These are phyloP conservation scores for Hipparchia sbordonii DNA, from an alignment of 2,888 invertebrate species.

Conservation along the genomic window DNA sequence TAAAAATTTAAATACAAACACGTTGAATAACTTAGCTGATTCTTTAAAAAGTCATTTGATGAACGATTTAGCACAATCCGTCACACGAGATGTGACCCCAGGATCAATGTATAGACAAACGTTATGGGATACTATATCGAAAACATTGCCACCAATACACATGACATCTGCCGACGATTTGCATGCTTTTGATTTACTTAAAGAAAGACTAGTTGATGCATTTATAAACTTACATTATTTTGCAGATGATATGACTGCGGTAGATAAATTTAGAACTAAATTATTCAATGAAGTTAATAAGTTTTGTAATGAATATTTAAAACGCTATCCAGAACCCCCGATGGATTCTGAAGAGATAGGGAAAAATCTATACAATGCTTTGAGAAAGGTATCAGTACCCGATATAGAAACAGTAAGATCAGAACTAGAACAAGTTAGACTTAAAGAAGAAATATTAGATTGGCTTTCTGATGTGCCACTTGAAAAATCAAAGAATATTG, in stretches of 20 bases:
- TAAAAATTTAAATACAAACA: constrained; percentile 8
- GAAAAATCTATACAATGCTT: constrained; percentile 50
- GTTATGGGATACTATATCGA: constrained; percentile 54
- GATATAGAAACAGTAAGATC: constrained; percentile 50
- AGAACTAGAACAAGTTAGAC: constrained; percentile 53
- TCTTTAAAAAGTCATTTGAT: constrained; percentile 29
- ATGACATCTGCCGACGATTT: constrained; percentile 48
- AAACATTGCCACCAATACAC: constrained; percentile 48
- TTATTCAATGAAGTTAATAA: constrained; percentile 52
- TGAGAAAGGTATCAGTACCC: constrained; percentile 54
- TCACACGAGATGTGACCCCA: constrained; percentile 30
- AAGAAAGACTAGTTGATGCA: constrained; percentile 61
- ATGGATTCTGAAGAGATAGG: constrained; percentile 49
- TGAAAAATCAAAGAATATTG: background rate
- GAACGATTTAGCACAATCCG: constrained; percentile 18
- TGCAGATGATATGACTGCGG: constrained; percentile 43
- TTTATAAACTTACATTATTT: constrained; percentile 58
- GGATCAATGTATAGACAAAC: constrained; percentile 50
- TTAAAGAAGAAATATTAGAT: constrained; percentile 53
- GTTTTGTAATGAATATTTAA: constrained; percentile 58
- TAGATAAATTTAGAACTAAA: constrained; percentile 48
- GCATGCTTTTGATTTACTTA: constrained; percentile 54
- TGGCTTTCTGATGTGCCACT: constrained; percentile 44
- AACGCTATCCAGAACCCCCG: constrained; percentile 48
- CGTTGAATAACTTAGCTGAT: constrained; percentile 25